Conservation (phyloP, 1,140 invertebrate genomes). For the Aricia agestis region DNA sequence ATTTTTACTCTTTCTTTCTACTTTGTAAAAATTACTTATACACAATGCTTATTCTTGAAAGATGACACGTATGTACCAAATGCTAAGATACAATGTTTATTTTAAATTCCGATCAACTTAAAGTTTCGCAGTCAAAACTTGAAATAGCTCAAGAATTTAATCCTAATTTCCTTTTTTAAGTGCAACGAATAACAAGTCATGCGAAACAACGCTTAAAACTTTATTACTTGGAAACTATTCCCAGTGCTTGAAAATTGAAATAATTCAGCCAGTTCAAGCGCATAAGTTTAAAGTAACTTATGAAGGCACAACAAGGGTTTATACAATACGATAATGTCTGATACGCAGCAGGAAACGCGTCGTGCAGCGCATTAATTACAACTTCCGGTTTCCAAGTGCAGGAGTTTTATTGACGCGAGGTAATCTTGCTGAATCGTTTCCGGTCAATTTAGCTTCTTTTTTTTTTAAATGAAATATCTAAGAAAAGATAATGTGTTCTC, state of each 20-base stretch:
- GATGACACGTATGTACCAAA: no score
- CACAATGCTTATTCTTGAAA: no score
- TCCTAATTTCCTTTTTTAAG: constrained; percentile 43
- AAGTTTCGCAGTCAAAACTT: constrained; percentile 15
- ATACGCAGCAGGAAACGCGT: constrained; percentile 43
- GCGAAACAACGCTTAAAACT: constrained; percentile 58
- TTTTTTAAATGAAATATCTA: no score
- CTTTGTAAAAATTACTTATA: no score
- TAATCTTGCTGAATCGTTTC: background rate
- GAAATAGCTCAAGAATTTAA: constrained; percentile 28
- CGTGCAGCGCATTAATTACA: constrained; percentile 53
- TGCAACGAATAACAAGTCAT: constrained; percentile 49
- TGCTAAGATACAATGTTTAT: no score
- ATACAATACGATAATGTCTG: constrained; percentile 41
- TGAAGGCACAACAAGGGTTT: constrained; percentile 43
- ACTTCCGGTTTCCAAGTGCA: constrained; percentile 34
- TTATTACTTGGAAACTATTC: constrained; percentile 58
- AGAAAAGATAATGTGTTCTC: no score
- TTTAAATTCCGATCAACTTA: background rate
- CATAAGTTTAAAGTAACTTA: constrained; percentile 58
- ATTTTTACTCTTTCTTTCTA: no score
- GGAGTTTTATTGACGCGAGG: background rate
- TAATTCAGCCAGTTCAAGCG: constrained; percentile 53
- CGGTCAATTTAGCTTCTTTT: background rate
- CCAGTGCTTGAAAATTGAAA: constrained; percentile 53